Evolutionary conservation across 1,140 invertebrate genomes (phyloP), one percentile per base, ranked within the genome.

Genomic region (Arion vulgaris): DNA sequence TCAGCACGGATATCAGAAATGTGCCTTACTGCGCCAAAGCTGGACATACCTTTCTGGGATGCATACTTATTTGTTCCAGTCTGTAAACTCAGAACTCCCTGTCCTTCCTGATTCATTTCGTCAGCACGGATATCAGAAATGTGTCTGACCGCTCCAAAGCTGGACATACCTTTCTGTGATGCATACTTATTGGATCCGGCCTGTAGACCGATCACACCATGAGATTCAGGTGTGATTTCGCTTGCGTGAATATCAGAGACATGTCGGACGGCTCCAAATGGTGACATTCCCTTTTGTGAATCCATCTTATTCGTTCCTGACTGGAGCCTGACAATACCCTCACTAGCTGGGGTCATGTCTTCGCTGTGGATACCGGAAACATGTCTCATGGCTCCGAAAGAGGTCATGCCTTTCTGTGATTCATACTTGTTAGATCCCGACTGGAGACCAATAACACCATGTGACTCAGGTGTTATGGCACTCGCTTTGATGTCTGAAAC

Each of bases 261-360:
- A 34, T 66, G n/a, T 66, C 62, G 28, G 62, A 32, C 62, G 28
- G 62, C 62, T 66, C 62, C 62, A 66, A 66, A 66, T 7, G n/a
- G 5, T 32, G 19, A 32, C 62, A 66, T 66, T 2, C 62, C 62
- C n/a, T 28, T 32, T 17, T 66, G 62, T 5, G 62, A 66, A 7
- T 28, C 62, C n/a, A 66, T 32, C 32, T 66, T 66, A 17, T 66
- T 66, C 1, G 62, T 32, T 32, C 62, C 62, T 32, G 62, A 28
- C 32, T 66, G 62, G n/a, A 66, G 19, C 5, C n/a, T 11, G 28
- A 66, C 19, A 34, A 66, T 34, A 17, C n/a, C 28, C 32, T 66
- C 9, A 13, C 62, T 23, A 32, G 7, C 62, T 7, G 7, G 62
- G 17, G 5, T 17, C 62, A 66, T 66, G 11, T 66, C 62, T 1